Evolutionary conservation across 2,888 invertebrate genomes (phyloP).

Genomic region (Xiphydria camelus): DNA sequence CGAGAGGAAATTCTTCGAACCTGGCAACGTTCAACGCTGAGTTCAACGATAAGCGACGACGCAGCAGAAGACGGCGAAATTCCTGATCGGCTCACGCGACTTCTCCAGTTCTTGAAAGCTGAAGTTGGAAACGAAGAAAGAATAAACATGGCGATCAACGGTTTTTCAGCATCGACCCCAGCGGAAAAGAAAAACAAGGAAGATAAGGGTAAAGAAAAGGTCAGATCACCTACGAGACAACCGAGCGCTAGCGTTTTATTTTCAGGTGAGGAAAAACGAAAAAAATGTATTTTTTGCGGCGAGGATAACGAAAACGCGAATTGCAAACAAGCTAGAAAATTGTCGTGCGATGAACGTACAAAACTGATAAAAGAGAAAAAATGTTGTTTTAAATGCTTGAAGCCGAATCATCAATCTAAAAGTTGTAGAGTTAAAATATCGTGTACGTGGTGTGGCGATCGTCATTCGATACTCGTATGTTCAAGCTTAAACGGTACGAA

Average conservation of each 20-base stretch:
- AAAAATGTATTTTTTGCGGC: constrained; percentile 33
- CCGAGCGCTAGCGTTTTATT: constrained; percentile 23
- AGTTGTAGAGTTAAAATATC: constrained; percentile 24
- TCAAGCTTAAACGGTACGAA: constrained; percentile 15
- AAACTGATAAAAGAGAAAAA: constrained; percentile 18
- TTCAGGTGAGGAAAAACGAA: constrained; percentile 15
- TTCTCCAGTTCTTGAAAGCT: constrained; percentile 21
- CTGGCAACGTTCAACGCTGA: constrained; percentile 24
- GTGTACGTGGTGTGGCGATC: constrained; percentile 30
- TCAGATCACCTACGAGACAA: constrained; percentile 4
- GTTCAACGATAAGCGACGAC: background rate
- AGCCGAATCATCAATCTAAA: constrained; percentile 24
- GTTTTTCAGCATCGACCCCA: constrained; percentile 7
- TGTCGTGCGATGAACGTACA: constrained; percentile 19
- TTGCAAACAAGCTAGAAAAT: constrained; percentile 24
- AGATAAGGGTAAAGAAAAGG: background rate
- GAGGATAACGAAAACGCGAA: constrained; percentile 22
- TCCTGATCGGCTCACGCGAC: constrained; percentile 9
- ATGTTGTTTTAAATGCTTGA: constrained; percentile 33
- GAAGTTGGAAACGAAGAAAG: constrained; percentile 28
- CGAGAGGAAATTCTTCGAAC: constrained; percentile 33
- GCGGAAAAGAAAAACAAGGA: background rate
- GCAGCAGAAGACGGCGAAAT: constrained; percentile 9
- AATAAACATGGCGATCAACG: constrained; percentile 18
- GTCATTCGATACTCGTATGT: constrained; percentile 32